A percentile compares a stretch with the other conserved stretches of the same genome.
Evolutionary conservation across 1,140 invertebrate species (phyloP).

Genomic region (Andricus grossulariae): DNA sequence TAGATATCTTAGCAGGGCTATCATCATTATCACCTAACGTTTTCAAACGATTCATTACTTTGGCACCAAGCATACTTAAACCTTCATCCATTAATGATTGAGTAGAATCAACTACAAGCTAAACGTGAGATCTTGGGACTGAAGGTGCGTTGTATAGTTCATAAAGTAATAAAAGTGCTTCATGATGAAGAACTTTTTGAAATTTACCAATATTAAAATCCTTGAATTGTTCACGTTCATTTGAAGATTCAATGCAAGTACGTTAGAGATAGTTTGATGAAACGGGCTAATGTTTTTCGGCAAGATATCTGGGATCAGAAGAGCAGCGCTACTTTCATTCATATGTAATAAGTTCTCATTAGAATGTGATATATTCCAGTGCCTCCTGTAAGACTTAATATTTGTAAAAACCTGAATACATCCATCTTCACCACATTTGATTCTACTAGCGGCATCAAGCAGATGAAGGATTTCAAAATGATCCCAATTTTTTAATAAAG

Average conservation of each 20-base stretch:
- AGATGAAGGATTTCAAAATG: too few relatives aligned
- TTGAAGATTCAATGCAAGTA: too few relatives aligned
- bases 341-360: background rate
- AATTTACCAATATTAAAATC: background rate
- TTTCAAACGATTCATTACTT: background rate
- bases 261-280: background rate
- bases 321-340: background rate
- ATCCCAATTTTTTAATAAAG: too few relatives aligned
- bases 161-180: background rate
- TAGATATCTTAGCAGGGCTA: background rate
- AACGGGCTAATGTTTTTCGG: background rate
- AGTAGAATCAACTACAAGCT: background rate
- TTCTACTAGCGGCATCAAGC: background rate
- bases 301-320: background rate
- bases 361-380: background rate
- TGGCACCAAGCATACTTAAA: background rate
- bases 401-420: background rate
- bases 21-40: background rate
- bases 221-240: too few relatives aligned
- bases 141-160: background rate
- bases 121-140: background rate
- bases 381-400: background rate
- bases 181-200: background rate
- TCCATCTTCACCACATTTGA: background rate
- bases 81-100: background rate